Evolutionary conservation across 2,113 vertebrate species (phyloP), one percentile per base, ranked within the genome.

Genomic region (Isichthys henryi): DNA sequence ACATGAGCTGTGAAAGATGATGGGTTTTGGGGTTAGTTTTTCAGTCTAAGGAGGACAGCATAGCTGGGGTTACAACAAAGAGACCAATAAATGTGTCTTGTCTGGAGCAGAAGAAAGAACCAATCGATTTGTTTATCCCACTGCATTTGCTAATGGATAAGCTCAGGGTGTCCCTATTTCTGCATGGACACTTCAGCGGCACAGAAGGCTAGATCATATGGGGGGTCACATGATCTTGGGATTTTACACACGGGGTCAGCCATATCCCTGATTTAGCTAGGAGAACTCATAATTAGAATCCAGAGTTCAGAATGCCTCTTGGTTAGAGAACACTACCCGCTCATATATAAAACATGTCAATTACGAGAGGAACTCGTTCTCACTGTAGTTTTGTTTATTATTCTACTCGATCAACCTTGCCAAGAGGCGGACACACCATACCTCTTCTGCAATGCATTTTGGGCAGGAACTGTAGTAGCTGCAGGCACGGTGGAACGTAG

Each of bases 351-450:
- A 90, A 90, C 56, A 66, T 45, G 80, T 88, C 62, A 80, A 52
- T 88, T 70, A 88, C 27, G 45, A 77, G 15, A 80, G 88, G 88
- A 74, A 88, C 66, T 74, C 66, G 5, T 74, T 74, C 45, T 49
- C 62, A 77, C 45, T 45, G n/a, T 58, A 83, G 46, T 89, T 89
- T 84, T 84, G 80, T 89, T 90, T 80, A 87, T 90, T 87, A 86
- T 89, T 90, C 39, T 85, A 89, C 80, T 87, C 86, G 31, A 90
- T 90, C 89, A 90, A 77, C 66, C 48, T 90, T 49, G 49, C 62
- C 48, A 49, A 66, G 48, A 87, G 86, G 62, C 46, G 43, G 58
- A 74, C 62, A 85, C 85, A 87, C 17, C 84, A 77, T 52, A 87
- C 62, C 48, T 85, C 86, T 62, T 27, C 84, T 49, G 58, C 89